Evolutionary conservation across 2,888 invertebrate species (phyloP), one percentile per base, ranked within the genome.

Genomic region (Aphrophora alni): DNA sequence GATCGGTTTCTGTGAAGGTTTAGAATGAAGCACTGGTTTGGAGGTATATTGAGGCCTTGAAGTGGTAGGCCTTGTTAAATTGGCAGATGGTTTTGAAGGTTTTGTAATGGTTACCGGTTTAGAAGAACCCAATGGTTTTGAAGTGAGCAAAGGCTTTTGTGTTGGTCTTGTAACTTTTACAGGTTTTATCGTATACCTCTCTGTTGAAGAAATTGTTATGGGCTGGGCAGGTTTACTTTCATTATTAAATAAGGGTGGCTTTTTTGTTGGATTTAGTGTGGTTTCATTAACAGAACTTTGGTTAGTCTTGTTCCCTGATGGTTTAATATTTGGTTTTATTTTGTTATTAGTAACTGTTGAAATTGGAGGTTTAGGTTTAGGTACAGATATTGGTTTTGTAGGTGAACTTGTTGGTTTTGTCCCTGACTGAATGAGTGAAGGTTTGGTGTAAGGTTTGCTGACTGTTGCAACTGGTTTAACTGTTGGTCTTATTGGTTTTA

Each of bases 301-400:
- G 17, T 44, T 59, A 21, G 59, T n/a, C 10, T 59, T 59, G 21
- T 59, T 59, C 21, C 59, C 59, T 12, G 44, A 2, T 44, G 71
- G 71, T 71, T 70, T 77, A 4, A 38, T 12, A 25, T 44, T 28
- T 71, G 71, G 71, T 71, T 71, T 71, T 14, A 72, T 21, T 24
- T 71, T 78, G 24, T 71, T 72, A 24, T 38, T 78, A 21, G 72
- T n/a, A 4, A 21, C 17, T 44, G 17, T 59, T 59, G 59, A 4
- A 59, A 59, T 59, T 21, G 12, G 21, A 14, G 78, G 78, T 72
- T 78, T 78, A 21, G 78, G 72, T 78, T 77, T 77, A 10, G 77
- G 38, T 17, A 71, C 38, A 17, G 24, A 25, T n/a, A 25, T 24
- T 1, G 77, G 77, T 71, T 77, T 77, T 69, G 8, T 17, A n/a